phyloP scores from a whole-genome alignment of 2,113 vertebrate genomes.

The Pseudorhombus dupliciocellatus region DNA sequence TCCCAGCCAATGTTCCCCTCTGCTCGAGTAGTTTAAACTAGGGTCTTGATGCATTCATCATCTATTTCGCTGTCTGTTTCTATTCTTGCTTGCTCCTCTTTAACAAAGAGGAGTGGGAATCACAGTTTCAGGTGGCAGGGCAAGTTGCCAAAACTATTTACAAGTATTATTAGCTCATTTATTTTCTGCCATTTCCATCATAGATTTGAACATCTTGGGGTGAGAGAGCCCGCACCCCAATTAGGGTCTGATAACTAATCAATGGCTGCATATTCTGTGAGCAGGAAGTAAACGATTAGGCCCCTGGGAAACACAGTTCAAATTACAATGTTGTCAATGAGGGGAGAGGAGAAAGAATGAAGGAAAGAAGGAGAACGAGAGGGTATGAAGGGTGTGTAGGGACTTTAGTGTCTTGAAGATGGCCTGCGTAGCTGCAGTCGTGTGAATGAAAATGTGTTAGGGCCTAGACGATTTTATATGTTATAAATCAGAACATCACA shows the following conservation, averaged over 20 bases:
- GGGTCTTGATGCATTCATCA: constrained; percentile 67
- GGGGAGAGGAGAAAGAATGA: constrained; percentile 19
- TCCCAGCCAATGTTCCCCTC: constrained; percentile 12
- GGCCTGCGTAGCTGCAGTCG: background rate
- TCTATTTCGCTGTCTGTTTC: constrained; percentile 49
- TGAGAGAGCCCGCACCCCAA: constrained; percentile 91
- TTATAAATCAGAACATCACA: constrained; percentile 2
- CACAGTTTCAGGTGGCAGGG: background rate
- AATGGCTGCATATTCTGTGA: constrained; percentile 94
- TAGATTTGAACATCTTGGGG: constrained; percentile 84
- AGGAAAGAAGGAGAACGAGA: constrained; percentile 34
- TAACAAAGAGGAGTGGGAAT: background rate
- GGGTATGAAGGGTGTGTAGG: constrained; percentile 13
- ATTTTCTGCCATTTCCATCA: constrained; percentile 93
- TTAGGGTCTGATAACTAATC: constrained; percentile 97
- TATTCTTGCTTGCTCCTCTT: background rate
- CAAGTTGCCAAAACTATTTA: constrained; percentile 79
- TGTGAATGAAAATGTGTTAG: constrained; percentile 2
- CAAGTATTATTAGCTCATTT: constrained; percentile 92
- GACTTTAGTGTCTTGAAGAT: constrained; percentile 6
- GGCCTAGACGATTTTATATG: background rate
- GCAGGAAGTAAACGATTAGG: constrained; percentile 95
- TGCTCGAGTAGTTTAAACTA: constrained; percentile 34
- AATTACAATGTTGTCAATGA: constrained; percentile 93
- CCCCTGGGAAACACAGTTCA: constrained; percentile 92